Base-by-base conservation (phyloP, 2,797 vertebrate species). In the Peromyscus eremicus region DNA sequence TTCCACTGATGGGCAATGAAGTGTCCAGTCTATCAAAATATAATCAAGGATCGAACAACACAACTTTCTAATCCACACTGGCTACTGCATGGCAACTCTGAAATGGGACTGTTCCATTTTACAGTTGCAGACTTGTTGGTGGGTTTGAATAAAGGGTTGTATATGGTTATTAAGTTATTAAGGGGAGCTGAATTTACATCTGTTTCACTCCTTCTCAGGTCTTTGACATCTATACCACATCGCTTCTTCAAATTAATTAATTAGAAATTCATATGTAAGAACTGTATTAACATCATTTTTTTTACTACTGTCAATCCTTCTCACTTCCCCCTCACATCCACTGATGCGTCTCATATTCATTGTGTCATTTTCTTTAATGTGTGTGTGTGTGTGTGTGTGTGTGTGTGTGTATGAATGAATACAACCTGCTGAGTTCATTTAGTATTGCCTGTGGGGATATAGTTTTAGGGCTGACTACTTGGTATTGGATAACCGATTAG, bases 151-250 rank as follows among this genome's bases (percentile, higher is more conserved):
- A 57, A 29, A 46, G 52, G 16, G 29, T 57, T 5, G 60, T 21
- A 14, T 32, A 6, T 29, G 27, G 49, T 12, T 37, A 71, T 19
- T 57, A 57, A 57, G 16, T 57, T n/a, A 14, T 46, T n/a, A 77
- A n/a, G 66, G 77, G 86, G 55, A 86, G 37, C 2, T 40, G 25
- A 62, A 37, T 16, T 85, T 25, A 23, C 0, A 2, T 84, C 66
- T 70, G 43, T 52, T 57, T 80, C 55, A n/a, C 16, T 93, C 57
- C 49, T 17, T 89, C 89, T 70, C 21, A 55, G 79, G 60, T 60
- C 55, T 96, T 68, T 96, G 76, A 81, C 23, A 46, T 93, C n/a
- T 73, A 43, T 27, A 29, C 64, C 12, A 82, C 62, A 82, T 66
- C 29, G 91, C 49, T 40, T 57, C 27, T 64, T 84, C 12, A 83